phyloP scores from a whole-genome alignment of 2,797 vertebrate genomes.

The Betta splendens region DNA sequence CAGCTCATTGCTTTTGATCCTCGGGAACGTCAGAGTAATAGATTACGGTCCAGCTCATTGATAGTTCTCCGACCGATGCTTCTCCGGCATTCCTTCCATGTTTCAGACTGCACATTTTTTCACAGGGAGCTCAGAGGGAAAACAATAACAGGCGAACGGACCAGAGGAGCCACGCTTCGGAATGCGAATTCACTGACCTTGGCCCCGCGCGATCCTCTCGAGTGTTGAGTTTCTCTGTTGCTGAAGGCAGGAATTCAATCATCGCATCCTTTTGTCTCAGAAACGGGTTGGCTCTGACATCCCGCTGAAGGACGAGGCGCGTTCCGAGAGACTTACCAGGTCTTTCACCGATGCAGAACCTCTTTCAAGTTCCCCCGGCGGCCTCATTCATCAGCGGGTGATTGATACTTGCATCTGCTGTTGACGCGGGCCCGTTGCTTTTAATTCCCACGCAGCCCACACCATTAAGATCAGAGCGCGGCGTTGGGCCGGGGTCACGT shows the following conservation, averaged over 20 bases:
- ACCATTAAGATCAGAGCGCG: background rate
- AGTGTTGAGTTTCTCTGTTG: slow-evolving; percentile 58
- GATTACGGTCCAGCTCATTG: slow-evolving; percentile 63
- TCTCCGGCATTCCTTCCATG: slow-evolving; percentile 18
- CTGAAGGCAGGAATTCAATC: slow-evolving; percentile 78
- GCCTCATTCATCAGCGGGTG: slow-evolving; percentile 51
- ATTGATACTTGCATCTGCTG: slow-evolving; percentile 52
- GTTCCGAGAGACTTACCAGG: slow-evolving; percentile 67
- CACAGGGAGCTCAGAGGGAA: slow-evolving; percentile 15
- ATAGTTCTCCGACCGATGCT: slow-evolving; percentile 41
- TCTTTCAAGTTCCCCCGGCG: slow-evolving; percentile 45
- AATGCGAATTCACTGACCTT: slow-evolving; percentile 70
- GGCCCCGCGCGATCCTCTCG: slow-evolving; percentile 46
- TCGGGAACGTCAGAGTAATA: slow-evolving; percentile 70
- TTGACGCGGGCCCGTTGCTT: slow-evolving; percentile 45
- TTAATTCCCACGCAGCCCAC: slow-evolving; percentile 45
- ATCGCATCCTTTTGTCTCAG: slow-evolving; percentile 58
- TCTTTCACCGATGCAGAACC: slow-evolving; percentile 49
- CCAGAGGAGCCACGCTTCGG: slow-evolving; percentile 31
- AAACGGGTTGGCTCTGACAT: slow-evolving; percentile 64
- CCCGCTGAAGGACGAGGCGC: slow-evolving; percentile 64
- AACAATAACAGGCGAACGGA: slow-evolving; percentile 51
- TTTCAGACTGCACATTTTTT: slow-evolving; percentile 41
- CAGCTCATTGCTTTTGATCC: slow-evolving; percentile 79
- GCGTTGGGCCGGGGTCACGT: slow-evolving; percentile 25